Evolutionary conservation across 2,888 invertebrate genomes (phyloP).

Genomic region (Bugula neritina): DNA sequence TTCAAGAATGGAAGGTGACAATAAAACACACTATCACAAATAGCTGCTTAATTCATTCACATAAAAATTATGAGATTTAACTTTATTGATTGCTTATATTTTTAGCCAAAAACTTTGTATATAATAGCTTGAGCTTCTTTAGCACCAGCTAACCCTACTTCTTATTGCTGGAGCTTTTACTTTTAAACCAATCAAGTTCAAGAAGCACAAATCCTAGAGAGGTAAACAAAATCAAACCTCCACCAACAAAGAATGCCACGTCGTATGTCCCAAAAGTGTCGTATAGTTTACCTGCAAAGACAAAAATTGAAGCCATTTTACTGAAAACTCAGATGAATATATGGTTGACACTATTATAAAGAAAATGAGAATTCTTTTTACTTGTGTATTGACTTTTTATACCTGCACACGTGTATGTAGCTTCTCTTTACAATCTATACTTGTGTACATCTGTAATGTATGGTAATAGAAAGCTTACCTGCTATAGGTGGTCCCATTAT

Average conservation of each 20-base stretch:
- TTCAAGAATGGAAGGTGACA: too few species aligned
- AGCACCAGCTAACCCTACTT: too few species aligned
- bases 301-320: too few species aligned
- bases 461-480: not conserved
- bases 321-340: too few species aligned
- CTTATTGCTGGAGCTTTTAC: not conserved
- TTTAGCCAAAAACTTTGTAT: too few species aligned
- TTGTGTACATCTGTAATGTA: not conserved
- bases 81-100: too few species aligned
- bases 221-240: not conserved
- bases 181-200: not conserved
- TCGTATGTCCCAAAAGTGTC: not conserved
- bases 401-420: not conserved
- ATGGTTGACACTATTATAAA: too few species aligned
- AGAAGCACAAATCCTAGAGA: not conserved
- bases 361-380: too few species aligned
- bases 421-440: not conserved
- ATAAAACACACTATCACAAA: too few species aligned
- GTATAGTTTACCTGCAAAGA: not conserved
- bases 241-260: conserved; percentile 3
- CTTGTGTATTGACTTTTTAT: not conserved
- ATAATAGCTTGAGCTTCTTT: too few species aligned
- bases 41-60: too few species aligned
- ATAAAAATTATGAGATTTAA: too few species aligned
- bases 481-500: conserved; percentile 24